These are phyloP conservation scores for Spea hammondii DNA, from an alignment of 2,797 vertebrate genomes.

Conservation along the genomic window DNA sequence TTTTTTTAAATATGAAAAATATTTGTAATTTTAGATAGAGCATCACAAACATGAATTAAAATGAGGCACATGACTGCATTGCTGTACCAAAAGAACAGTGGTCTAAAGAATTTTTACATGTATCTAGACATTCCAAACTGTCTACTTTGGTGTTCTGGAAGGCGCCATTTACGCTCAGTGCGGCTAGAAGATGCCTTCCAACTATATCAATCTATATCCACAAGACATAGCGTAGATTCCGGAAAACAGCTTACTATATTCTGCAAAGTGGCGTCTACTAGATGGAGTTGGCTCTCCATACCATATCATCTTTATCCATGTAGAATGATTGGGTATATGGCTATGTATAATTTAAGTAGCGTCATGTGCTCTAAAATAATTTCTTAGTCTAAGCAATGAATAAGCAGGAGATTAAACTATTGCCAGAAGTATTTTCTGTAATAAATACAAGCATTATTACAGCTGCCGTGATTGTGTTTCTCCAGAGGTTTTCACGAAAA, in stretches of 20 bases:
- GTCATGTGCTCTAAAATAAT: not conserved
- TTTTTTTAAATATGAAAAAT: not conserved
- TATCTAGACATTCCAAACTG: constrained; percentile 23
- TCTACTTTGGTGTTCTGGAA: constrained; percentile 33
- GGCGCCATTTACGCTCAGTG: constrained; percentile 17
- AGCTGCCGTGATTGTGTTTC: constrained; percentile 1
- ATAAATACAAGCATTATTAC: constrained; percentile 19
- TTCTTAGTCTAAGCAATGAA: not conserved
- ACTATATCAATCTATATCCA: constrained; percentile 27
- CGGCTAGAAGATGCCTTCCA: constrained; percentile 31
- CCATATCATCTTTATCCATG: constrained; percentile 11
- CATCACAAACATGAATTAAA: not conserved
- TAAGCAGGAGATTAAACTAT: constrained; percentile 11
- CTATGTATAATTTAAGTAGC: not conserved
- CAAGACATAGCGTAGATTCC: constrained; percentile 14
- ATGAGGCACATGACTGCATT: constrained; percentile 3
- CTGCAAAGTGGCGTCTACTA: constrained; percentile 31
- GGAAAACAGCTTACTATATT: constrained; percentile 27
- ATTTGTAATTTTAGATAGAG: not conserved
- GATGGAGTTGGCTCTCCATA: constrained; percentile 9
- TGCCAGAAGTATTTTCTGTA: not conserved
- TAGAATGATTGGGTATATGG: constrained; percentile 8
- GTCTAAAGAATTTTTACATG: constrained; percentile 1
- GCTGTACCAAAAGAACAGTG: not conserved
- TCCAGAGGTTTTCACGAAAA: constrained; percentile 6